These are phyloP conservation scores for Monochamus saltuarius DNA, from an alignment of 1,140 invertebrate genomes.

Conservation along the genomic window DNA sequence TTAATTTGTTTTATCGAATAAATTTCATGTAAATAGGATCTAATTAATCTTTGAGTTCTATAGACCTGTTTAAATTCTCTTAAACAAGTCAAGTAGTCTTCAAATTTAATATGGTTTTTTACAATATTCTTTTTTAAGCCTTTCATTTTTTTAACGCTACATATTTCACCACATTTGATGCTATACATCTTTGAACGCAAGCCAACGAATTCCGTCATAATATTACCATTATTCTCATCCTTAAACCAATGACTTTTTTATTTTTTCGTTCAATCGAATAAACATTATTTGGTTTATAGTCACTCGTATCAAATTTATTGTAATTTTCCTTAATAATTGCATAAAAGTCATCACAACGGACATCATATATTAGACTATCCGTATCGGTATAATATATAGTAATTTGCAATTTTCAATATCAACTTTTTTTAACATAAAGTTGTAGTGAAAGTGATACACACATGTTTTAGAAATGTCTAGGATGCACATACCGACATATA, in stretches of 20 bases:
- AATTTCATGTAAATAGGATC: too few species aligned
- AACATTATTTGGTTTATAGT: too few species aligned
- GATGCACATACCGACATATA: conserved; percentile 41
- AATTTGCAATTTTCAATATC: conserved; percentile 30
- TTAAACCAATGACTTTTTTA: too few species aligned
- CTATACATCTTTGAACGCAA: too few species aligned
- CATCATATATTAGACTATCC: conserved; percentile 49
- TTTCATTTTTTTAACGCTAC: too few species aligned
- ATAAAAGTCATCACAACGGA: neutral
- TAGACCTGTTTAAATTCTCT: neutral
- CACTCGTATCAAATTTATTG: neutral
- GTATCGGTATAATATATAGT: conserved; percentile 52
- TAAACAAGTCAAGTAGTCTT: too few species aligned
- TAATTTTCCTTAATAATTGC: neutral
- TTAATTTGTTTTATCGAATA: too few species aligned
- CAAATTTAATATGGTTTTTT: too few species aligned
- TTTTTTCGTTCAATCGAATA: too few species aligned
- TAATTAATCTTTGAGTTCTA: neutral
- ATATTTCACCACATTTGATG: neutral
- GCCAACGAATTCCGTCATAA: too few species aligned
- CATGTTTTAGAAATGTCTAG: conserved; percentile 44
- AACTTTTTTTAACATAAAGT: conserved; percentile 34
- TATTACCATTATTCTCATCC: too few species aligned
- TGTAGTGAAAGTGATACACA: conserved; percentile 46
- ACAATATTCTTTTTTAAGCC: neutral